Base-by-base conservation (phyloP, 2,888 invertebrate species). In the Hyalella azteca region DNA sequence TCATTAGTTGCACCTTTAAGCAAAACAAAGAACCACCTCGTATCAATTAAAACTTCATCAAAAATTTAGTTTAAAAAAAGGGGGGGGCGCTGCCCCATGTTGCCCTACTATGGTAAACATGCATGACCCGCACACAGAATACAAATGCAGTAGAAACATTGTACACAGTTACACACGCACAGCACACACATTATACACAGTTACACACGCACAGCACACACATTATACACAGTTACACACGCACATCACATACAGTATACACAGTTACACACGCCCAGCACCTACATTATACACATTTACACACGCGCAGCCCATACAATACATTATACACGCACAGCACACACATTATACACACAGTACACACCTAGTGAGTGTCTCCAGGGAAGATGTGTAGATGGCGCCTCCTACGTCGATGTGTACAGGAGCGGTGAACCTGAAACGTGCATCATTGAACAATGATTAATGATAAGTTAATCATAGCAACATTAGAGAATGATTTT, bases 401-500 rank as follows among this genome's bases (percentile, higher is more conserved):
- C 97, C 97, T 7, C 98, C 97, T 78, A 98, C 97, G 88, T 98
- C 97, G 86, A 98, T 97, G 89, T 98, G 97, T 0, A 98, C 97
- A 0, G 98, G 97, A 2, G 97, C 97, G 79, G 96, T 96, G 88
- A 94, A 95, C 82, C 84, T 84, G 83, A n/a, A 22, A 50, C 77
- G 22, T 36, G 19, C 36, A 73, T n/a, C 40, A 66, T 3, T 19
- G 26, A 15, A 39, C 32, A 11, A 13, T 19, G 19, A 13, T 22
- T 3, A 32, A 3, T n/a, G 66, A 3, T 3, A 3, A 3, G 26
- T 15, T 22, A 3, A 45, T 45, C 45, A 15, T 3, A 1, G 1
- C 1, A 1, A 3, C 45, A 45, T 19, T 15, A 45, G 19, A 45
- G 19, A 1, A 54, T 13, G 19, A 3, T 19, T 13, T 54, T 54